These are phyloP conservation scores for Imbricaverruca yamaguchii DNA, from an alignment of 2,888 invertebrate genomes.

Conservation along the genomic window DNA sequence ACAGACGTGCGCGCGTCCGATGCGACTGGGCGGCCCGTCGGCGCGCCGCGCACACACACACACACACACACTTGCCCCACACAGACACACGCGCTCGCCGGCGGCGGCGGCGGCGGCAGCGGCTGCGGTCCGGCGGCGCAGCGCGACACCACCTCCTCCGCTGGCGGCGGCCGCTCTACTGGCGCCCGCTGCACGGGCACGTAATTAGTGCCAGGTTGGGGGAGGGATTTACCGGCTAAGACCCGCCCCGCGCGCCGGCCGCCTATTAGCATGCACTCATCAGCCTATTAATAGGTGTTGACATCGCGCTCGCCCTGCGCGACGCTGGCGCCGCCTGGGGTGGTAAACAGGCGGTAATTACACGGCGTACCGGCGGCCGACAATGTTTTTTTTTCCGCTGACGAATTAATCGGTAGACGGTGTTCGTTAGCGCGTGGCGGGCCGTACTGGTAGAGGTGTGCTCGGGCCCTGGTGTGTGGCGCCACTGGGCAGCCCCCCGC, in stretches of 20 bases:
- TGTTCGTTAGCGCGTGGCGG: background rate
- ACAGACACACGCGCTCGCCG: background rate
- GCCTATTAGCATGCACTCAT: slow-evolving; percentile 14
- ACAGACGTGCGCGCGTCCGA: background rate
- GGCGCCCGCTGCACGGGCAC: background rate
- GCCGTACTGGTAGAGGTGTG: too few relatives aligned
- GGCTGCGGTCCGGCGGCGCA: background rate
- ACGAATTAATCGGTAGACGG: background rate
- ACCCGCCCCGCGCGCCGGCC: slow-evolving; percentile 2
- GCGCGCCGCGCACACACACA: background rate
- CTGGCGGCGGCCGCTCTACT: too few relatives aligned
- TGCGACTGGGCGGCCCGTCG: background rate
- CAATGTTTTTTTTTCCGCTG: background rate
- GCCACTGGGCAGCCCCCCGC: too few relatives aligned
- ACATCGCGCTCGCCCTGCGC: background rate
- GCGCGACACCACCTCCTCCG: background rate
- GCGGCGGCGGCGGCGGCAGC: background rate
- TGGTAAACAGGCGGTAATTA: background rate
- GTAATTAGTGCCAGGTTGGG: slow-evolving; percentile 1
- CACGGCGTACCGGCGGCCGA: background rate
- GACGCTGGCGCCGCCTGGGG: background rate
- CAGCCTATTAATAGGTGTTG: slow-evolving; percentile 15
- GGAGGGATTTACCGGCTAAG: slow-evolving; percentile 17
- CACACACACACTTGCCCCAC: too few relatives aligned
- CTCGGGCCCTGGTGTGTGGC: too few relatives aligned